Base-by-base conservation (phyloP, 2,888 invertebrate species). In the Mythimna loreyi region DNA sequence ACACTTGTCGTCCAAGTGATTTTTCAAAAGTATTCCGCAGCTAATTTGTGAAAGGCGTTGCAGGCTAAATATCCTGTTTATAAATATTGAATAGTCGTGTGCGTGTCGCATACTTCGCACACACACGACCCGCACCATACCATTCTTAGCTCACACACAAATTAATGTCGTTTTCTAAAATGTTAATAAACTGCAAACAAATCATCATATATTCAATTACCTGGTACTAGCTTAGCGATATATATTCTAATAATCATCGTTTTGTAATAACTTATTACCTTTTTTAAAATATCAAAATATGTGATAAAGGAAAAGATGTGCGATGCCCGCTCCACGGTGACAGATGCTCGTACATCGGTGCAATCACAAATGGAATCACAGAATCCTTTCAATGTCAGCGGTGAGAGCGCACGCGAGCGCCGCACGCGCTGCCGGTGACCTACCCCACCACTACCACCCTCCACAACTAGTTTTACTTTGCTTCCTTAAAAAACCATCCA, bases 351-450 rank as follows among this genome's bases (percentile, higher is more conserved):
- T 59, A 59, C 45, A 36, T 69, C 72, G 53, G 19, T 52, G 68
- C 55, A 3, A 68, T 75, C 64, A 74, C 70, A 67, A 79, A 75
- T 77, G 75, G 62, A 76, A 77, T 80, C 78, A 82, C 85, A 82
- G 92, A 92, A 92, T 91, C 92, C 92, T 86, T 91, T 89, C 90
- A 92, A 91, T 67, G 83, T 60, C 70, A 74, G 77, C 19, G 75
- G 19, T 7, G 75, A 61, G 74, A 49, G 56, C 62, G 70, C 69
- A 59, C 50, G 67, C 75, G 64, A 75, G 52, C 62, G 25, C 36
- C 4, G 11, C 23, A 21, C 49, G 58, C 16, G 8, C n/a, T 2
- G 13, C 6, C 3, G 40, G 16, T 16, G 1, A 16, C 40, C n/a
- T n/a, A n/a, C n/a, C n/a, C n/a, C n/a, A n/a, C n/a, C n/a, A n/a